Base-by-base conservation (phyloP, 2,888 invertebrate species). In the Pterostichus madidus region DNA sequence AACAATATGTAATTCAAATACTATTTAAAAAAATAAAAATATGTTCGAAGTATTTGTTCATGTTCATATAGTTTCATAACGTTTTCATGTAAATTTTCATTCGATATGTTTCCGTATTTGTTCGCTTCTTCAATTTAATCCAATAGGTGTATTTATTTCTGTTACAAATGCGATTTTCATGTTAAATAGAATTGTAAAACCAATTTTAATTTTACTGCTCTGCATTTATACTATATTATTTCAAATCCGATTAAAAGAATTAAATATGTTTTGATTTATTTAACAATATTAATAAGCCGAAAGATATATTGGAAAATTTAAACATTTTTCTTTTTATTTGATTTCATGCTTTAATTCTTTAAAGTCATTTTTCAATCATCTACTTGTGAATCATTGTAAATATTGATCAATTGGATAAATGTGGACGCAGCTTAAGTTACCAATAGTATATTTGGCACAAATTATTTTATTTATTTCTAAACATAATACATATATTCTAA, bases 81-180 rank as follows among this genome's bases (percentile, higher is more conserved):
- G 32, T 35, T 35, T 64, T 64, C 32, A 64, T 64, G 64, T 11
- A 64, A 64, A 59, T 59, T 64, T 64, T 35, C 64, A n/a, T 5
- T 64, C n/a, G 13, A 64, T n/a, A 11, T 59, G 31, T 49, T 35
- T 64, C 13, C 35, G 13, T 64, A 32, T 71, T 71, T 71, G 71
- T 71, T 44, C 46, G 17, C 44, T 8, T 15, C 46, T 71, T 46
- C 71, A 49, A 46, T 71, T 44, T 46, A 44, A 71, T 46, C 24
- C 71, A 71, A 44, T 71, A 71, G 17, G 46, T 71, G 44, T 71
- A 46, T 71, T 49, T 46, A 64, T 64, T 17, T 71, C 24, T 24
- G 71, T 46, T 71, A 46, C 44, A 71, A 71, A 71, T 71, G 71
- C 44, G 17, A 71, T 71, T 44, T 71, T 71, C 71, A 15, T 71